Conservation (phyloP, 2,113 vertebrate species). For the Taurulus bubalis region DNA sequence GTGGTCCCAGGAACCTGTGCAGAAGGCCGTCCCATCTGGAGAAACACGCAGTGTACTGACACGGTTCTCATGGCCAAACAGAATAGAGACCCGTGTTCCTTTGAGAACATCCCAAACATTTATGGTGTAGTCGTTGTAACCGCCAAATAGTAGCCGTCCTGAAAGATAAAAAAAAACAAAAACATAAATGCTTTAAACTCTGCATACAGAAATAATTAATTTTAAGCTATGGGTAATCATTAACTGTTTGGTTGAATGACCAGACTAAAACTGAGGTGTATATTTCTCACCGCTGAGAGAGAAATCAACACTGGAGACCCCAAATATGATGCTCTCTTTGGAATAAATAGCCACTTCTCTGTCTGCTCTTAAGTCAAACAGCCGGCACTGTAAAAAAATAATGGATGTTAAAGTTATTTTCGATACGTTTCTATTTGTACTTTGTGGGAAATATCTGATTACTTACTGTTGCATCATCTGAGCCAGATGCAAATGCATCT, state of each 20-base stretch:
- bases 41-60: slow-evolving; percentile 96
- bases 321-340: slow-evolving; percentile 99
- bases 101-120: slow-evolving; percentile 99
- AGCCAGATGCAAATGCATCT: slow-evolving; percentile 98
- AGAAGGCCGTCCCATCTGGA: slow-evolving; percentile 95
- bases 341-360: slow-evolving; percentile 99
- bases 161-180: not conserved
- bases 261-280: not conserved
- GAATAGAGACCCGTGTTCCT: slow-evolving; percentile 93
- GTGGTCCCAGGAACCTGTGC: slow-evolving; percentile 98
- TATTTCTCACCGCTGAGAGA: slow-evolving; percentile 94
- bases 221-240: not conserved
- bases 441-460: slow-evolving; percentile 10
- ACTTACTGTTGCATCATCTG: slow-evolving; percentile 97
- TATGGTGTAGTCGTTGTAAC: slow-evolving; percentile 99
- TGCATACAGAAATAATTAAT: not conserved
- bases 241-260: not conserved
- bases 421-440: not conserved
- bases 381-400: slow-evolving; percentile 88
- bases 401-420: slow-evolving; percentile 18
- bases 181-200: slow-evolving; percentile 4
- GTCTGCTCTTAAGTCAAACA: slow-evolving; percentile 97
- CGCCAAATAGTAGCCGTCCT: slow-evolving; percentile 95
- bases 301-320: slow-evolving; percentile 98
- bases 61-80: slow-evolving; percentile 97